Evolutionary conservation across 2,888 invertebrate species (phyloP).

Genomic region (Eilema griseolum): DNA sequence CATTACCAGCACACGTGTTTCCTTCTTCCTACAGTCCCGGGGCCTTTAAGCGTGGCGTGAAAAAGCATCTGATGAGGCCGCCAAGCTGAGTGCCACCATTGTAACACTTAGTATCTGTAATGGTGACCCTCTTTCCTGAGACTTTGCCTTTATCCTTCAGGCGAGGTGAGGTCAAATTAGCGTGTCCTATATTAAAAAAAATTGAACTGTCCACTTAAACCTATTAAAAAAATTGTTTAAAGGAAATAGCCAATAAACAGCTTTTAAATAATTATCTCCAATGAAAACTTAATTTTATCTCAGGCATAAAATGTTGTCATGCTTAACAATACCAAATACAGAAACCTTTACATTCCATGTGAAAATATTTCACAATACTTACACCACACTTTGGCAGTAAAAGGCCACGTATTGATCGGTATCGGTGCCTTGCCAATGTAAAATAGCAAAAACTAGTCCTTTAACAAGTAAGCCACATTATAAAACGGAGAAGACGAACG

Average conservation of each 20-base stretch:
- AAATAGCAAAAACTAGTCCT: slow-evolving; percentile 2
- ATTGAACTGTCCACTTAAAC: background rate
- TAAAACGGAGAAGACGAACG: background rate
- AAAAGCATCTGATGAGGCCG: no score
- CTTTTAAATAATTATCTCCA: slow-evolving; percentile 76
- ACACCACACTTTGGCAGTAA: slow-evolving; percentile 41
- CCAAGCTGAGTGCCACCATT: no score
- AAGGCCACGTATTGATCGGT: slow-evolving; percentile 33
- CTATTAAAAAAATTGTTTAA: slow-evolving; percentile 59
- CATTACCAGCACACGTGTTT: no score
- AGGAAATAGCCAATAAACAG: slow-evolving; percentile 73
- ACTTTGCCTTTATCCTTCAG: no score
- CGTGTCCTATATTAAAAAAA: no score
- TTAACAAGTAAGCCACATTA: background rate
- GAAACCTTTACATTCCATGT: slow-evolving; percentile 55
- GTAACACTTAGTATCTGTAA: no score
- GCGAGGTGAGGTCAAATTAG: no score
- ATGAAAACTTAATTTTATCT: slow-evolving; percentile 66
- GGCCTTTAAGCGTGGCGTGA: no score
- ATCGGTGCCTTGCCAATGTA: background rate
- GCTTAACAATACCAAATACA: slow-evolving; percentile 56
- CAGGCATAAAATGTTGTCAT: slow-evolving; percentile 44
- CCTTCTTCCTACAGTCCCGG: no score
- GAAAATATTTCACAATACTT: slow-evolving; percentile 42
- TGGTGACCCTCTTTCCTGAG: no score